A percentile compares a stretch with the other conserved stretches of the same genome.
Conservation (phyloP, 1,140 invertebrate species). For the Pectinophora gossypiella region DNA sequence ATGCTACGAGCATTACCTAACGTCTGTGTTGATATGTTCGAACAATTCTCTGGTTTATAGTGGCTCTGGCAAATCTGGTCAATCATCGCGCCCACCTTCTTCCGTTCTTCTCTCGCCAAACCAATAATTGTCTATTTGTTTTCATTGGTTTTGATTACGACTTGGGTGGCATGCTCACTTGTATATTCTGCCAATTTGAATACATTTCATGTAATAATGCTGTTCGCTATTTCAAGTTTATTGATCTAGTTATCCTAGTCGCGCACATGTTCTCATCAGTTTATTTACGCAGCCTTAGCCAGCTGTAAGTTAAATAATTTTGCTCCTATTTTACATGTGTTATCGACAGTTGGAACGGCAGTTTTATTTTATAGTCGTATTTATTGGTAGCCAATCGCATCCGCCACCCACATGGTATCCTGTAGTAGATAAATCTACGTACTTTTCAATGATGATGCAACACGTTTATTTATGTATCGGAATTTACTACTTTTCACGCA, state of each 20-base stretch:
- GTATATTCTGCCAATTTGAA: background rate
- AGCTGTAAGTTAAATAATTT: too few species aligned
- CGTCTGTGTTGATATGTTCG: too few species aligned
- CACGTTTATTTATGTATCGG: background rate
- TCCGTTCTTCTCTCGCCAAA: conserved; percentile 12
- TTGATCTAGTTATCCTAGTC: too few species aligned
- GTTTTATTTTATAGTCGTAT: background rate
- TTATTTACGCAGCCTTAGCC: too few species aligned
- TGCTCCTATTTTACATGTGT: background rate
- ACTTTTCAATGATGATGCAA: background rate
- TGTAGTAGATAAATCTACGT: background rate
- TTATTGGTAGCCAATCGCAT: background rate
- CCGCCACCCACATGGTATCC: background rate
- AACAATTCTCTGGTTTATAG: background rate
- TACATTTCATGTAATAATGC: too few species aligned
- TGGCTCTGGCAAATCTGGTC: conserved; percentile 16
- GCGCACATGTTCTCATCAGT: too few species aligned
- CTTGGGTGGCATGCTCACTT: background rate
- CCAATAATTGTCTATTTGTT: conserved; percentile 13
- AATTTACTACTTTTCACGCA: background rate
- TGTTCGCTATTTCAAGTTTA: too few species aligned
- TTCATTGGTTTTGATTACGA: background rate
- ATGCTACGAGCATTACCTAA: too few species aligned
- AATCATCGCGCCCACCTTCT: conserved; percentile 19
- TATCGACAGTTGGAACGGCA: background rate